Conservation (phyloP, 2,888 invertebrate genomes). For the Elgonia sp. region DNA sequence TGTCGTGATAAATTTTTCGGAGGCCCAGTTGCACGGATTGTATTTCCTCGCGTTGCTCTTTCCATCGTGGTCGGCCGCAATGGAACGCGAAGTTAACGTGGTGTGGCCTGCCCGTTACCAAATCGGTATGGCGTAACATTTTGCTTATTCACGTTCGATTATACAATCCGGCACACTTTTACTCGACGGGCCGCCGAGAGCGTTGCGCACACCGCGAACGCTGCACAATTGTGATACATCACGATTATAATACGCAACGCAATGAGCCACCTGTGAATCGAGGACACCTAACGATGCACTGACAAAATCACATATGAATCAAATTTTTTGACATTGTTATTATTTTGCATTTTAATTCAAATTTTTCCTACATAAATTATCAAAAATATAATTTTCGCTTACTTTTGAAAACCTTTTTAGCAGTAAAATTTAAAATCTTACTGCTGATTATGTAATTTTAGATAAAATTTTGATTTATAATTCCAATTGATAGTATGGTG, state of each 20-base stretch:
- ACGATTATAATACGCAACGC: slow-evolving; percentile 78
- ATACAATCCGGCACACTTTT: slow-evolving; percentile 87
- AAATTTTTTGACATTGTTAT: neutral
- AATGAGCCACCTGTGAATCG: slow-evolving; percentile 75
- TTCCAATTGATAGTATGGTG: no score
- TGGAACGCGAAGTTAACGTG: slow-evolving; percentile 69
- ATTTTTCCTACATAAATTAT: neutral
- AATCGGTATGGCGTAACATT: slow-evolving; percentile 86
- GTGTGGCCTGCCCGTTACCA: slow-evolving; percentile 84
- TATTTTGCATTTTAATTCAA: neutral
- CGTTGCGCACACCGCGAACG: slow-evolving; percentile 75
- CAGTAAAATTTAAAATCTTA: no score
- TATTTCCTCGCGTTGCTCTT: slow-evolving; percentile 79
- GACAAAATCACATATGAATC: slow-evolving; percentile 28
- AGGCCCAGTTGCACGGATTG: slow-evolving; percentile 73
- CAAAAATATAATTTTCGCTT: no score
- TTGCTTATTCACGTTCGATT: slow-evolving; percentile 87
- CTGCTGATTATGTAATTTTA: no score
- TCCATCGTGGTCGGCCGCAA: slow-evolving; percentile 82
- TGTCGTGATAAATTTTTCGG: slow-evolving; percentile 69
- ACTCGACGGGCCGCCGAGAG: slow-evolving; percentile 81
- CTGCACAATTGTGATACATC: slow-evolving; percentile 79
- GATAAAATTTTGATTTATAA: no score
- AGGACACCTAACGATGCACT: slow-evolving; percentile 59
- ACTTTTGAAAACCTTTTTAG: no score